These are phyloP conservation scores for Fregetta grallaria DNA, from an alignment of 2,113 vertebrate genomes.

Conservation along the genomic window DNA sequence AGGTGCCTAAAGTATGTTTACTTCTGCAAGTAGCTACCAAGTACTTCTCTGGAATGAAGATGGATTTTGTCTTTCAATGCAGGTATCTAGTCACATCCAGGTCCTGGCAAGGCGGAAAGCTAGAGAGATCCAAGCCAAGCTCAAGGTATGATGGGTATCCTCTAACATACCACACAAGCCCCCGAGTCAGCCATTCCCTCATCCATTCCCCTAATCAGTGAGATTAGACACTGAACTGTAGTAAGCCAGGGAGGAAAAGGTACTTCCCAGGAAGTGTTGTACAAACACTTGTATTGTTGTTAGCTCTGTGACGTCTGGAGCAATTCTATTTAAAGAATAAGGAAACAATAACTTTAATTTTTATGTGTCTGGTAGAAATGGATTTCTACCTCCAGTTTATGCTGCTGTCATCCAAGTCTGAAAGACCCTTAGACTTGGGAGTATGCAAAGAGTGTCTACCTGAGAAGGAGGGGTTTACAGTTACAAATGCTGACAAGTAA, in stretches of 20 bases:
- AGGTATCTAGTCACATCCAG: conserved; percentile 98
- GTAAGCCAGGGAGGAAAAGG: background rate
- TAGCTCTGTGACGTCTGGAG: background rate
- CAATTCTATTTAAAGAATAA: conserved; percentile 37
- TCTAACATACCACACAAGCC: background rate
- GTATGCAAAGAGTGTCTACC: background rate
- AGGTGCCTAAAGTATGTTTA: background rate
- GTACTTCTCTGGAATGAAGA: background rate
- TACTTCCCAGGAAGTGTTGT: conserved; percentile 25
- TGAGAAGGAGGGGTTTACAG: background rate
- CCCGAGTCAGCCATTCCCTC: background rate
- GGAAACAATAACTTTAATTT: background rate
- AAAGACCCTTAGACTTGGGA: background rate
- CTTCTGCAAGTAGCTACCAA: background rate
- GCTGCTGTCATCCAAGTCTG: background rate
- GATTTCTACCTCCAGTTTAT: background rate
- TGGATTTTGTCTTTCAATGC: conserved; percentile 11
- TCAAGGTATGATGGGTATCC: conserved; percentile 84
- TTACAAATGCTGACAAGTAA: background rate
- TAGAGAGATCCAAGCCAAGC: conserved; percentile 96
- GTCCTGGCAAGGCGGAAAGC: conserved; percentile 94
- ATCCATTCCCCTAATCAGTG: background rate
- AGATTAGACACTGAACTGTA: background rate
- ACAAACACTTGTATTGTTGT: conserved; percentile 10
- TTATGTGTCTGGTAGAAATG: background rate